Percentiles rank a stretch among this genome's conserved stretches.
Evolutionary conservation across 2,888 invertebrate genomes (phyloP).

Genomic region (Bhutanitis thaidina): DNA sequence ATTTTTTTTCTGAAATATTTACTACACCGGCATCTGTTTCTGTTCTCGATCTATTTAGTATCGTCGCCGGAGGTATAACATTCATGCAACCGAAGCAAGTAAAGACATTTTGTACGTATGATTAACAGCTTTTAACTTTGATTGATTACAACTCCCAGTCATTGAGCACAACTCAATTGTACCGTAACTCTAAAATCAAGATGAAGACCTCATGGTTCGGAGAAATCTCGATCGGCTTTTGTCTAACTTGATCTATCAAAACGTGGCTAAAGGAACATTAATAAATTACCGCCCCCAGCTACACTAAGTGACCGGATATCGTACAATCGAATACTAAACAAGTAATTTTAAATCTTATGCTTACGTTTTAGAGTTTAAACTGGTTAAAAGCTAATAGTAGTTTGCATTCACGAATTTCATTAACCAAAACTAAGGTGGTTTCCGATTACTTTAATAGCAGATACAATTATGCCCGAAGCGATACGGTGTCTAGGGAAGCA

Average conservation of each 20-base stretch:
- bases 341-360: slow-evolving; percentile 23
- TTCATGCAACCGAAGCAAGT: slow-evolving; percentile 15
- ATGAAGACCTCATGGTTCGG: slow-evolving; percentile 56
- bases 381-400: slow-evolving; percentile 29
- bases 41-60: background rate
- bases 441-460: slow-evolving; percentile 63
- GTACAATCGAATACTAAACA: slow-evolving; percentile 30
- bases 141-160: slow-evolving; percentile 34
- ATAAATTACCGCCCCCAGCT: slow-evolving; percentile 69
- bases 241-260: slow-evolving; percentile 68
- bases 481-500: slow-evolving; percentile 50
- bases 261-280: slow-evolving; percentile 60
- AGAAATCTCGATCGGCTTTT: slow-evolving; percentile 56
- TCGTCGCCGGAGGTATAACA: slow-evolving; percentile 19
- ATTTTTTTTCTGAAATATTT: no score
- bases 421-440: slow-evolving; percentile 73
- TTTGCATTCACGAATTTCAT: slow-evolving; percentile 72
- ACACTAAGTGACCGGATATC: slow-evolving; percentile 68
- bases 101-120: slow-evolving; percentile 21
- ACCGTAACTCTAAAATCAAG: slow-evolving; percentile 47
- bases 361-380: slow-evolving; percentile 25
- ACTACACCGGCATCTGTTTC: background rate
- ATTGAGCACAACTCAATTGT: slow-evolving; percentile 41
- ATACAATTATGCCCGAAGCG: slow-evolving; percentile 60
- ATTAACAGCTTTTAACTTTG: slow-evolving; percentile 29